Percentiles rank a stretch among this genome's conserved stretches.
phyloP scores from a whole-genome alignment of 2,888 invertebrate species.

The Ganaspis brasiliensis region DNA sequence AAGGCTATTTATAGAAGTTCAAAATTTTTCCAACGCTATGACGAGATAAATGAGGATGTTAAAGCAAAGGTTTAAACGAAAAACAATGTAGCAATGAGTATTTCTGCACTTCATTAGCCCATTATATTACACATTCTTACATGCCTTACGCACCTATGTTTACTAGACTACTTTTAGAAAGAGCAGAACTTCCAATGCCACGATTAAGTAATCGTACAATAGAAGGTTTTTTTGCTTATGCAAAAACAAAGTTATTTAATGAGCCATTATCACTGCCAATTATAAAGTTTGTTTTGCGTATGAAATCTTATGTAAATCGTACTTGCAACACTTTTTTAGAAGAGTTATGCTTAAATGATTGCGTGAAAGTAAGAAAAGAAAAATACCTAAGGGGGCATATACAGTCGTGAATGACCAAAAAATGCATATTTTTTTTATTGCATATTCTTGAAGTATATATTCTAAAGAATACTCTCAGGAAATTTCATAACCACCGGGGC shows the following conservation, averaged over 20 bases:
- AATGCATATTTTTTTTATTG: too few species aligned
- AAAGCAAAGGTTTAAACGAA: background rate
- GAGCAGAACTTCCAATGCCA: background rate
- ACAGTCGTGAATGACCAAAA: too few species aligned
- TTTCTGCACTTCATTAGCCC: background rate
- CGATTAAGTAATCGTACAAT: slow-evolving; percentile 2
- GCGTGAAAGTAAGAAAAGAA: background rate
- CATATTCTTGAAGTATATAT: too few species aligned
- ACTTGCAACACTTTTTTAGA: background rate
- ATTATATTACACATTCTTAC: background rate
- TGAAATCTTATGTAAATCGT: background rate
- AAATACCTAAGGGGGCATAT: too few species aligned
- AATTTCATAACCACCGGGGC: too few species aligned
- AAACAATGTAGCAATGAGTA: background rate
- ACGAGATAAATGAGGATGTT: background rate
- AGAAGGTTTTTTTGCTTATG: background rate
- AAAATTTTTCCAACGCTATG: background rate
- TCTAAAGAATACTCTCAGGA: too few species aligned
- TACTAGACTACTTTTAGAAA: background rate
- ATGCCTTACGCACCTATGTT: background rate
- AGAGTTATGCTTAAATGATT: background rate
- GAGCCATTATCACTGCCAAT: background rate
- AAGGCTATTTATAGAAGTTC: background rate
- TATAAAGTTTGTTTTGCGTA: background rate
- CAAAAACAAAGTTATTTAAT: slow-evolving; percentile 6